Conservation (phyloP, 2,888 invertebrate genomes). For the Uloborus plumipes region DNA sequence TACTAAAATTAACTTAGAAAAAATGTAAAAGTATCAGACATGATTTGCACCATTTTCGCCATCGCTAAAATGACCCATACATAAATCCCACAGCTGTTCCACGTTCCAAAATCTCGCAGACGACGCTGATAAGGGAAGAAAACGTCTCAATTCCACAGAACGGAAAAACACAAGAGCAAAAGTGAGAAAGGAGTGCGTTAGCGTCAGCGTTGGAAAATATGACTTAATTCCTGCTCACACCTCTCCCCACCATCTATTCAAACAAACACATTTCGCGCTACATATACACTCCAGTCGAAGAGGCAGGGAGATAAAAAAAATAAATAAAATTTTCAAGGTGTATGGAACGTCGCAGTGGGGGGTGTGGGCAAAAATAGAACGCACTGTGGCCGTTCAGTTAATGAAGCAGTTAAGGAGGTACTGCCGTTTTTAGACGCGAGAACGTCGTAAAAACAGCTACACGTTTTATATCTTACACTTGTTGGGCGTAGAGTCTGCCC, state of each 20-base stretch:
- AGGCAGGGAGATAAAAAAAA: neutral
- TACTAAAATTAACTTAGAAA: no score
- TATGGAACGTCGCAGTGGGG: conserved; percentile 6
- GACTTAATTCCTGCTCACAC: conserved; percentile 39
- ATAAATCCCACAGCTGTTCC: no score
- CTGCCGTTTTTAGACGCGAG: conserved; percentile 38
- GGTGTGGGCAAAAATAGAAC: conserved; percentile 40
- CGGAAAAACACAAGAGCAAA: no score
- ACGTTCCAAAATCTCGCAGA: no score
- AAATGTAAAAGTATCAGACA: no score
- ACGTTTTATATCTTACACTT: conserved; percentile 62
- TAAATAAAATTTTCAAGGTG: conserved; percentile 20
- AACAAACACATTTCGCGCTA: conserved; percentile 32
- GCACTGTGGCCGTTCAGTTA: conserved; percentile 51
- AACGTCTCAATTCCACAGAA: no score
- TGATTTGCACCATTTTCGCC: no score
- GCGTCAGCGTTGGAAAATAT: conserved; percentile 24
- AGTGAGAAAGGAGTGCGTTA: no score
- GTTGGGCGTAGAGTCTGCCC: conserved; percentile 28
- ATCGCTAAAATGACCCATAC: no score
- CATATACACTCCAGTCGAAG: conserved; percentile 8
- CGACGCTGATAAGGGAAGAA: no score
- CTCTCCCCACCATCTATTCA: conserved; percentile 10
- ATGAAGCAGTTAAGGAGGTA: conserved; percentile 59
- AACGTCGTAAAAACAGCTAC: conserved; percentile 54